Evolutionary conservation across 2,888 invertebrate species (phyloP).

Genomic region (Lithosia quadra): DNA sequence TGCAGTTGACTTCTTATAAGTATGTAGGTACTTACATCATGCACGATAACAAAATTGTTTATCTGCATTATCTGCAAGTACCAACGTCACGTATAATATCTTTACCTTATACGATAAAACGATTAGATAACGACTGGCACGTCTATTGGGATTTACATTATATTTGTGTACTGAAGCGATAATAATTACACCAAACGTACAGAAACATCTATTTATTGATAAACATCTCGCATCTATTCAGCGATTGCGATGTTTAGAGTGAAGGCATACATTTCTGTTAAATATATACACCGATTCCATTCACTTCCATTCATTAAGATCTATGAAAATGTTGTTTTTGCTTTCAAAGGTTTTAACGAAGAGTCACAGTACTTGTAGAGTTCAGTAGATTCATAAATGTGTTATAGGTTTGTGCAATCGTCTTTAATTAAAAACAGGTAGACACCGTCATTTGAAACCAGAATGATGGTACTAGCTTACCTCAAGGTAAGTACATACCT

Average conservation of each 20-base stretch:
- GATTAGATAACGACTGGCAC: background rate
- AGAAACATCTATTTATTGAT: background rate
- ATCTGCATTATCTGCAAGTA: conserved; percentile 2
- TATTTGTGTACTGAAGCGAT: background rate
- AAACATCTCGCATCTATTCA: background rate
- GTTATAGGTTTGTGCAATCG: background rate
- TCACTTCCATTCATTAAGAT: background rate
- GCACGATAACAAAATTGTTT: conserved; percentile 18
- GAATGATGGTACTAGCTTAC: too few species aligned
- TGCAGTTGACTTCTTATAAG: conserved; percentile 1
- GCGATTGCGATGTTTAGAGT: background rate
- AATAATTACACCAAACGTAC: background rate
- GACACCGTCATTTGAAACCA: background rate
- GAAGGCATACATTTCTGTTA: background rate
- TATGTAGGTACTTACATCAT: conserved; percentile 6
- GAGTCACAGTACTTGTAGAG: too few species aligned
- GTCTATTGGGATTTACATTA: background rate
- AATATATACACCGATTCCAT: background rate
- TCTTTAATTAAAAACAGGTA: background rate
- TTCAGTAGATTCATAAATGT: background rate
- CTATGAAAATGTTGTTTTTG: background rate
- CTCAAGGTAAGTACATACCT: background rate
- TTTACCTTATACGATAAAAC: conserved; percentile 1
- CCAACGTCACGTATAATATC: background rate
- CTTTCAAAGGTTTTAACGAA: background rate